These are phyloP conservation scores for Zalophus californianus DNA, from an alignment of 2,797 vertebrate genomes.

Conservation along the genomic window DNA sequence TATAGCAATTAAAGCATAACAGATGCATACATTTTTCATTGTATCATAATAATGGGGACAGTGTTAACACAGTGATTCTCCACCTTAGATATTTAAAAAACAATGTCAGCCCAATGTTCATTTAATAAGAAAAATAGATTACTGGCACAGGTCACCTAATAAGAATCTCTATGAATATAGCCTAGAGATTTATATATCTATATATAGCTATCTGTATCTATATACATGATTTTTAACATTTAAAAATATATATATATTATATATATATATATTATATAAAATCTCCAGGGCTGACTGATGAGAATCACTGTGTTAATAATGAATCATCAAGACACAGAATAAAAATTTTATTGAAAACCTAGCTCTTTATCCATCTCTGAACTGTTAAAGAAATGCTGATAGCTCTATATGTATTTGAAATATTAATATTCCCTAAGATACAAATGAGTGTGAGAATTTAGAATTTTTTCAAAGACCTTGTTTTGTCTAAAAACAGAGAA, in stretches of 20 bases:
- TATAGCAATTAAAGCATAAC: background rate
- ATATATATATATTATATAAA: background rate
- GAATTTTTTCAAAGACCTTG: background rate
- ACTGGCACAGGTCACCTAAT: background rate
- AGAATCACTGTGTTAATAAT: slow-evolving; percentile 14
- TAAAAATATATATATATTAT: background rate
- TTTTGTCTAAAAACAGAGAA: slow-evolving; percentile 41
- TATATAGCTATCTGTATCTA: background rate
- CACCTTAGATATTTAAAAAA: background rate
- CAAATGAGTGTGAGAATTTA: background rate
- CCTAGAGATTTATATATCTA: background rate
- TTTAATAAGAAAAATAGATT: background rate
- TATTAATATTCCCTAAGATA: slow-evolving; percentile 7
- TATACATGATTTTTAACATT: background rate
- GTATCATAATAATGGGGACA: background rate
- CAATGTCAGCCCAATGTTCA: background rate
- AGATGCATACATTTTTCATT: background rate
- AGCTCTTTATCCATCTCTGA: background rate
- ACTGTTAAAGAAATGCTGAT: background rate
- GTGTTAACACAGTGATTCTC: background rate
- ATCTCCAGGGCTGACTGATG: background rate
- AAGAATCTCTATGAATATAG: background rate
- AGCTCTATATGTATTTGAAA: background rate
- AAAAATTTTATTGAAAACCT: slow-evolving; percentile 14
- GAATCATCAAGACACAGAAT: background rate